phyloP scores from a whole-genome alignment of 1,140 invertebrate genomes.

The Chrysoperla carnea region DNA sequence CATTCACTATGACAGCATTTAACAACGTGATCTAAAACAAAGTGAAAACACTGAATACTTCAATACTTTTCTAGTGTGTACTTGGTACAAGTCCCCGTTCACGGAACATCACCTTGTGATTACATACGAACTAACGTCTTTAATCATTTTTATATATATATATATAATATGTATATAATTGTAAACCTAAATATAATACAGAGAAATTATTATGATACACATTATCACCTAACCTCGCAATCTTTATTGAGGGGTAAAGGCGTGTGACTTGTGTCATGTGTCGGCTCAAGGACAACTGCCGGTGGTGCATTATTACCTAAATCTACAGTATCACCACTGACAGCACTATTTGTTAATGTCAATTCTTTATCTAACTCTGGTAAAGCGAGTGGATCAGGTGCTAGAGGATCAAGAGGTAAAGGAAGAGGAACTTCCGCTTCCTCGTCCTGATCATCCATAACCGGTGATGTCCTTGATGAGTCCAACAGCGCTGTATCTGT shows the following conservation, averaged over 20 bases:
- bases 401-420: slow-evolving; percentile 7
- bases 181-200: neutral
- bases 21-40: neutral
- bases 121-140: too few species aligned
- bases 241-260: slow-evolving; percentile 52
- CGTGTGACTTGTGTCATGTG: slow-evolving; percentile 11
- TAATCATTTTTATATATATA: too few species aligned
- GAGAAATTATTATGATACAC: slow-evolving; percentile 13
- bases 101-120: too few species aligned
- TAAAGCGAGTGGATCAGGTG: neutral
- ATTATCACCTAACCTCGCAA: slow-evolving; percentile 75
- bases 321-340: neutral
- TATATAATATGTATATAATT: too few species aligned
- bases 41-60: neutral
- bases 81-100: too few species aligned
- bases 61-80: too few species aligned
- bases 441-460: neutral
- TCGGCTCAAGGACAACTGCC: slow-evolving; percentile 15
- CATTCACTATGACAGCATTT: slow-evolving; percentile 5
- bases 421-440: neutral
- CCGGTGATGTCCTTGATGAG: slow-evolving; percentile 2
- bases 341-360: neutral
- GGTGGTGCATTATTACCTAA: slow-evolving; percentile 6
- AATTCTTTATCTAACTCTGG: too few species aligned
- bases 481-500: neutral